Evolutionary conservation across 2,797 vertebrate species (phyloP).

Genomic region (Sebastes oblongus): DNA sequence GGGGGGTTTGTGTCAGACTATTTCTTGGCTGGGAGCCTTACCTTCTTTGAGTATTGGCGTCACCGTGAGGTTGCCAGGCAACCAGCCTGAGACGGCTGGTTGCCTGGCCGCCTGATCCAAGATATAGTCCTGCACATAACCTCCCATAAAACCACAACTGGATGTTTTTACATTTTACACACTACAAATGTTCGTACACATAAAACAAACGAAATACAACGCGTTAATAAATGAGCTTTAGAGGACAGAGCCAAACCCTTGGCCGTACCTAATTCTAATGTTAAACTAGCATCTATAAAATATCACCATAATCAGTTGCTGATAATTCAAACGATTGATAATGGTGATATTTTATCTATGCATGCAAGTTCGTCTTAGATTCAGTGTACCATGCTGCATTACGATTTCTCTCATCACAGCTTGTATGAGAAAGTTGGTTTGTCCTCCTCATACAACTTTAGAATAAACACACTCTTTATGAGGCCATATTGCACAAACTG

Average conservation of each 20-base stretch:
- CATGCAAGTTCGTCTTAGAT: background rate
- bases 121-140: background rate
- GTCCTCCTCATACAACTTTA: too few species aligned
- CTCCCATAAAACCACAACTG: background rate
- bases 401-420: background rate
- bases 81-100: background rate
- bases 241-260: too few species aligned
- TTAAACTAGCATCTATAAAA: too few species aligned
- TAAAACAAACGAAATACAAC: too few species aligned
- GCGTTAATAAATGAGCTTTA: background rate
- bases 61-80: background rate
- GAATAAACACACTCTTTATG: too few species aligned
- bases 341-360: background rate
- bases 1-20: background rate
- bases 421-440: background rate
- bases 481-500: too few species aligned
- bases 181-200: background rate
- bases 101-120: background rate
- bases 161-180: background rate
- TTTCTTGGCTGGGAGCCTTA: background rate
- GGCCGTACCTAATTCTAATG: too few species aligned
- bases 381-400: background rate
- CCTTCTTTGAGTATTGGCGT: background rate
- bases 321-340: background rate
- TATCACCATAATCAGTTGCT: too few species aligned